phyloP scores from a whole-genome alignment of 2,888 invertebrate species.

The Aethes cnicana region DNA sequence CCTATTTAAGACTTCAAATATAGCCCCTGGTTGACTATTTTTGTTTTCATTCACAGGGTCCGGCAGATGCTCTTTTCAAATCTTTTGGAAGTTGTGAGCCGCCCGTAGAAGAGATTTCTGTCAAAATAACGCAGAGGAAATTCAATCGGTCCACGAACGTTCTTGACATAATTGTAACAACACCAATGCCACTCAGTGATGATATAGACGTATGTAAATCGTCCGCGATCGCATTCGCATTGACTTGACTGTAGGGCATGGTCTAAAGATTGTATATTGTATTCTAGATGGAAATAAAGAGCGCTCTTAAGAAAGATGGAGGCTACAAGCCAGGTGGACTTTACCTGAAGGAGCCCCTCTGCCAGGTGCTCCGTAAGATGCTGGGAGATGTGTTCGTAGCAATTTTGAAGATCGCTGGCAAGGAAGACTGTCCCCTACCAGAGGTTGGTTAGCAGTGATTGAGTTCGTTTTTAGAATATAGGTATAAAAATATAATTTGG shows the following conservation, averaged over 20 bases:
- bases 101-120: not conserved
- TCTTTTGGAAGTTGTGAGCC: constrained; percentile 28
- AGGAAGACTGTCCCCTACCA: constrained; percentile 34
- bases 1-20: too few species aligned
- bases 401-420: constrained; percentile 27
- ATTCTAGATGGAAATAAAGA: constrained; percentile 36
- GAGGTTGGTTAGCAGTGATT: constrained; percentile 31
- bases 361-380: constrained; percentile 23
- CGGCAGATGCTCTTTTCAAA: constrained; percentile 32
- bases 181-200: constrained; percentile 25
- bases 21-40: too few species aligned
- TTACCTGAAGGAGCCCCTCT: constrained; percentile 33
- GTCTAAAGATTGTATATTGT: too few species aligned
- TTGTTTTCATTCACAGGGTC: constrained; percentile 31
- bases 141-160: constrained; percentile 32
- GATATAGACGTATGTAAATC: constrained; percentile 27
- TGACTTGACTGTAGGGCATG: too few species aligned
- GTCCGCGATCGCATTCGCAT: too few species aligned
- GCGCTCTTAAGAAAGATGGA: constrained; percentile 35
- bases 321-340: constrained; percentile 38
- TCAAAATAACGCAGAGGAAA: constrained; percentile 27
- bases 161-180: constrained; percentile 26
- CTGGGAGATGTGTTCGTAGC: constrained; percentile 32
- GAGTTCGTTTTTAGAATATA: too few species aligned
- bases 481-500: too few species aligned